phyloP scores from a whole-genome alignment of 2,113 vertebrate genomes.

The Ceyx cyanopectus region DNA sequence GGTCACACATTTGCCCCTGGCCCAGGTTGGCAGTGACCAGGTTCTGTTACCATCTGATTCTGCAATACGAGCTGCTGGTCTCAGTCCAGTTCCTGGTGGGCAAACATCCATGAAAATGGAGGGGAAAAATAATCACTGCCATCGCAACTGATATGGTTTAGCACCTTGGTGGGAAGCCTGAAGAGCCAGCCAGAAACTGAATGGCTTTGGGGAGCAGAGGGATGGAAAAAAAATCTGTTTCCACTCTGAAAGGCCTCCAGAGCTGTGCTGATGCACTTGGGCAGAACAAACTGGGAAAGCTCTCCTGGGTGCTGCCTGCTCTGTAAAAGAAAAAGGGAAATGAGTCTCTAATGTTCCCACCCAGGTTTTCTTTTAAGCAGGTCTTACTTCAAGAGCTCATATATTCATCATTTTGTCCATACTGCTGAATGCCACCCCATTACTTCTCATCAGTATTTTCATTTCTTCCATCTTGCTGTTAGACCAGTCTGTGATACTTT shows the following conservation, averaged over 20 bases:
- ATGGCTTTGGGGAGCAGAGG: neutral
- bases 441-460: constrained; percentile 6
- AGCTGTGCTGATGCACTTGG: neutral
- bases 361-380: constrained; percentile 16
- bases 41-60: neutral
- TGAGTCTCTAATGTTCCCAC: neutral
- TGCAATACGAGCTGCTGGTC: constrained; percentile 33
- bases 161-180: constrained; percentile 55
- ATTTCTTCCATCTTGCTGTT: neutral
- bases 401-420: neutral
- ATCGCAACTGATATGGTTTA: constrained; percentile 43
- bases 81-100: constrained; percentile 38
- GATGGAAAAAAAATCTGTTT: constrained; percentile 28
- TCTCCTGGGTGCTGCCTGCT: constrained; percentile 15
- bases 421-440: neutral
- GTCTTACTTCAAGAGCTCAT: neutral
- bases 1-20: neutral
- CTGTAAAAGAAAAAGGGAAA: constrained; percentile 9
- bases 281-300: neutral
- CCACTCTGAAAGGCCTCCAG: neutral
- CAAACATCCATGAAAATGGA: neutral
- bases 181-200: constrained; percentile 35
- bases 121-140: neutral
- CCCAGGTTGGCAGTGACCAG: constrained; percentile 1
- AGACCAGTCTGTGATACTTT: neutral